phyloP scores from a whole-genome alignment of 1,140 invertebrate species.

The Hylyphantes graminicola region DNA sequence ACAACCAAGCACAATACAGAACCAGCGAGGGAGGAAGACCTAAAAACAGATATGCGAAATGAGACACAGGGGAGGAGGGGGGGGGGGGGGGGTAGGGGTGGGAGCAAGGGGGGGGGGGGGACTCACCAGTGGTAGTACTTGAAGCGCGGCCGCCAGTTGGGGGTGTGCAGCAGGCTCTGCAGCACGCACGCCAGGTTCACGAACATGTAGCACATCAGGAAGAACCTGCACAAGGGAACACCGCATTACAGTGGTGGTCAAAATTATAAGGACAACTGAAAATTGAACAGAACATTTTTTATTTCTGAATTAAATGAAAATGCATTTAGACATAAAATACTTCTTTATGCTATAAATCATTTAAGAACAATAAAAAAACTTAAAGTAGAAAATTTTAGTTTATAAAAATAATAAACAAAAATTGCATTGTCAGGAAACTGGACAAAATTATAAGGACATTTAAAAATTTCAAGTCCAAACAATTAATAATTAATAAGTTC shows the following conservation, averaged over 20 bases:
- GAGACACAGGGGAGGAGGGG: too few species aligned
- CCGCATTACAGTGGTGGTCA: too few species aligned
- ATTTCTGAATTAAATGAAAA: too few species aligned
- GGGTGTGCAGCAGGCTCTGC: slow-evolving; percentile 93
- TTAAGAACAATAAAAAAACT: too few species aligned
- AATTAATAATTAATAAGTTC: too few species aligned
- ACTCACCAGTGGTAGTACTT: slow-evolving; percentile 96
- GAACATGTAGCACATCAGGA: slow-evolving; percentile 99
- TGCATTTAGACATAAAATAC: too few species aligned
- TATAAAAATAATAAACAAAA: not conserved
- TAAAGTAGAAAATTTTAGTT: not conserved
- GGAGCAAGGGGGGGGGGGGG: not conserved
- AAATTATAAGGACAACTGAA: too few species aligned
- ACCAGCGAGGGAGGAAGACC: slow-evolving; percentile 91
- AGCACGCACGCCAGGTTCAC: slow-evolving; percentile 98
- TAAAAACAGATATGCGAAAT: slow-evolving; percentile 64
- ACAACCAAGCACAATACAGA: slow-evolving; percentile 93
- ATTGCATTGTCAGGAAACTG: too few species aligned
- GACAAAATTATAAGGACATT: too few species aligned
- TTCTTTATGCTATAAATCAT: too few species aligned
- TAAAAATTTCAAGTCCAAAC: too few species aligned
- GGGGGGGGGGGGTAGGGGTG: not conserved
- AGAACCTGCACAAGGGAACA: slow-evolving; percentile 76
- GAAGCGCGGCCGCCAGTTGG: slow-evolving; percentile 98
- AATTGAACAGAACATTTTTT: too few species aligned